These are phyloP conservation scores for Mizuhopecten yessoensis DNA, from an alignment of 1,140 invertebrate genomes.

Conservation along the genomic window DNA sequence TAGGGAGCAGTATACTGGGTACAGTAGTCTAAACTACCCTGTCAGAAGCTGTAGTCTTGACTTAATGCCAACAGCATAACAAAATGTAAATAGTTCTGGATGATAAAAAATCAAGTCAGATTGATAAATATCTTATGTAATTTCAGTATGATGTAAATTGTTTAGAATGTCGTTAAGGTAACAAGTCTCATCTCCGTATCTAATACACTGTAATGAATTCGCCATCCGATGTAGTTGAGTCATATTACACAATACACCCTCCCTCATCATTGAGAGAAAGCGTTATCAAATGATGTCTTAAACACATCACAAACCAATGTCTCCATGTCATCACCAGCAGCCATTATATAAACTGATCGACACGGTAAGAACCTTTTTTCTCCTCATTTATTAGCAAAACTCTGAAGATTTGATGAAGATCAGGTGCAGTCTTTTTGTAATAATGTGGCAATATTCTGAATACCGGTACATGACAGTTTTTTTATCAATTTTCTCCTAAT, in stretches of 20 bases:
- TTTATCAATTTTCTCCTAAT: not conserved
- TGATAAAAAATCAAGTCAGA: not conserved
- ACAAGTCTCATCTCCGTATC: not conserved
- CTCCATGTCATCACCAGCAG: not conserved
- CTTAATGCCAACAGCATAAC: not conserved
- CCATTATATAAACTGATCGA: not conserved
- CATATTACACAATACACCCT: not conserved
- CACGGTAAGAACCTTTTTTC: not conserved
- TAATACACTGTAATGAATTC: not conserved
- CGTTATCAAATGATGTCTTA: not conserved
- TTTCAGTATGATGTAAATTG: slow-evolving; percentile 13
- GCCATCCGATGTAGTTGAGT: not conserved
- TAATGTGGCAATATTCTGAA: not conserved
- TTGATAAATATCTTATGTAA: not conserved
- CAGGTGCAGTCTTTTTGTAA: not conserved
- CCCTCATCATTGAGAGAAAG: not conserved
- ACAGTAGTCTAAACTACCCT: not conserved
- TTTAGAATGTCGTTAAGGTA: not conserved
- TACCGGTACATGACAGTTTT: not conserved
- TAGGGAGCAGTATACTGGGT: no score
- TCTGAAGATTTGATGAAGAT: not conserved
- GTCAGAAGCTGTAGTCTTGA: not conserved
- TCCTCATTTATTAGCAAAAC: not conserved
- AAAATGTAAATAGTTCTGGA: not conserved
- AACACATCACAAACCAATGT: not conserved